Evolutionary conservation across 92 coral and sea anemone genomes (phyloP).

Genomic region (Epizoanthus ramosus): DNA sequence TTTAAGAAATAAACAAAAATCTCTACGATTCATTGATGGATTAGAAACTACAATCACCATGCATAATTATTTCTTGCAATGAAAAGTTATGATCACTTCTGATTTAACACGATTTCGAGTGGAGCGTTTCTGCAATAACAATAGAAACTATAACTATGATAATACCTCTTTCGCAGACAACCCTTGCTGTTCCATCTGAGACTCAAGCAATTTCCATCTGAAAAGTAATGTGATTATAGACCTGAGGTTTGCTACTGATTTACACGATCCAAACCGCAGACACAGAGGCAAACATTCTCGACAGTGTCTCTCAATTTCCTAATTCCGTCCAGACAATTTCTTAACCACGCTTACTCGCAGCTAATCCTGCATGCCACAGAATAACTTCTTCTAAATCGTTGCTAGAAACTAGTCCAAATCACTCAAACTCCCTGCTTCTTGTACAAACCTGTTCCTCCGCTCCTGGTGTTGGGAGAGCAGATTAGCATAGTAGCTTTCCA

Average conservation of each 20-base stretch:
- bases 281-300: not conserved
- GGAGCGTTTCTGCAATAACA: not conserved
- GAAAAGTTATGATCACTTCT: not conserved
- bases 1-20: conserved; percentile 50
- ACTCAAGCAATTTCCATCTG: conserved; percentile 80
- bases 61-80: not conserved
- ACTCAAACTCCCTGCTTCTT: not conserved
- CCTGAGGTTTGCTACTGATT: conserved; percentile 13
- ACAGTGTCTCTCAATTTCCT: not conserved
- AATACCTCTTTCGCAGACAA: conserved; percentile 84
- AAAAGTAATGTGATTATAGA: conserved; percentile 25
- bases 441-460: conserved; percentile 81
- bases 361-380: not conserved
- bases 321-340: conserved; percentile 3
- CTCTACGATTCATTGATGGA: conserved; percentile 23
- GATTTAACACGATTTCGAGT: not conserved
- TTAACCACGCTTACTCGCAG: not conserved
- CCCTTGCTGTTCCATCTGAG: conserved; percentile 88
- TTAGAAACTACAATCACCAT: not conserved
- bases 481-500: conserved; percentile 92
- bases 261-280: conserved; percentile 34
- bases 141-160: not conserved
- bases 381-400: not conserved
- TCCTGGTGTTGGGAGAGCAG: conserved; percentile 92
- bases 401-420: not conserved